These are phyloP conservation scores for Alaudala cheleensis DNA, from an alignment of 2,113 vertebrate genomes.

Conservation along the genomic window DNA sequence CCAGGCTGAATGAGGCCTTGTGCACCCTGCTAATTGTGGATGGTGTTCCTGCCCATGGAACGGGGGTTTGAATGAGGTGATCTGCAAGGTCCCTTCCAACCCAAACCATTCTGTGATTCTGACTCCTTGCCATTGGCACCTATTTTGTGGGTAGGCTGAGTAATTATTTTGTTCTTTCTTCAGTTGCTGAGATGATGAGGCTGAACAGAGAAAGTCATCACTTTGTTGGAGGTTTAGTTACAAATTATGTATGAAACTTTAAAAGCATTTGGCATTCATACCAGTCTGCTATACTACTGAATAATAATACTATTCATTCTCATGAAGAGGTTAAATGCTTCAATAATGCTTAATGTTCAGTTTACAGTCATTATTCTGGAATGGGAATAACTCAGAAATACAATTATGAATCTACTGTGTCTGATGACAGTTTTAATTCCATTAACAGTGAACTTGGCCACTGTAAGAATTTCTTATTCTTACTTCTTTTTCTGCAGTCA, in stretches of 20 bases:
- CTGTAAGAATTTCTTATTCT: slow-evolving; percentile 17
- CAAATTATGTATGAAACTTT: background rate
- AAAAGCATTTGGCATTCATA: slow-evolving; percentile 2
- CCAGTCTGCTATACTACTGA: background rate
- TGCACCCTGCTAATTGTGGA: too few species aligned
- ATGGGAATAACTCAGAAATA: slow-evolving; percentile 16
- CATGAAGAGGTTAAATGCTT: background rate
- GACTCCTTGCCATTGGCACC: background rate
- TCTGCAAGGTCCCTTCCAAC: background rate
- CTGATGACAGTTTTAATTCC: slow-evolving; percentile 27
- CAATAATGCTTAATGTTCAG: background rate
- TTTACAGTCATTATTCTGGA: slow-evolving; percentile 36
- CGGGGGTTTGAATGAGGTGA: background rate
- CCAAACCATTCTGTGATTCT: background rate
- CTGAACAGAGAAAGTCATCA: background rate
- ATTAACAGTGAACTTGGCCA: background rate
- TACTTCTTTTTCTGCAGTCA: background rate
- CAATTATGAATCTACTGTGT: background rate
- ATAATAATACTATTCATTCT: background rate
- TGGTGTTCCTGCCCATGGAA: background rate
- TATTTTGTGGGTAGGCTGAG: background rate
- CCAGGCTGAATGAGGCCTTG: background rate
- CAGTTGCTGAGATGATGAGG: background rate
- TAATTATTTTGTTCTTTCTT: background rate
- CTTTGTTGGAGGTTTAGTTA: background rate